Evolutionary conservation across 2,888 invertebrate genomes (phyloP), one percentile per base, ranked within the genome.

Genomic region (Cabera pusaria): DNA sequence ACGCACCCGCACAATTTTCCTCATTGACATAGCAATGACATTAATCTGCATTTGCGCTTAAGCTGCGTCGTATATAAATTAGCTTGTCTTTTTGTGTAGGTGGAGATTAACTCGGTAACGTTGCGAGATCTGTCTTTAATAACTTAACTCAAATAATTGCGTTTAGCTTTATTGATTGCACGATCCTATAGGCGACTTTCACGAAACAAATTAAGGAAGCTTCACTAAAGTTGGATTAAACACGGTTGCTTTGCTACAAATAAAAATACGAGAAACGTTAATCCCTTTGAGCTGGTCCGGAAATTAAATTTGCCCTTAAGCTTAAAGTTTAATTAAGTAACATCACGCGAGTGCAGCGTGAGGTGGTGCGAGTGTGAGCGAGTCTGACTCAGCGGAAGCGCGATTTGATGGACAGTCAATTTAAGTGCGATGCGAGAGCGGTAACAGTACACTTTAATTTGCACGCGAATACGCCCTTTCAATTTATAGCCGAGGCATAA

Each of bases 231-330:
- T 52, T 55, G 59, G 58, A 59, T 52, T 52, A 56, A 49, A 37
- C 53, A 35, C 44, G 47, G 44, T 51, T 51, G 51, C 48, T 52
- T 57, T 40, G 49, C 47, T 55, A 56, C 58, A 63, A 74, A 70
- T 67, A 69, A 73, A 75, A 76, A 69, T 68, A 69, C 64, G 59
- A 72, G 72, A 67, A 68, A 72, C 60, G 56, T 65, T n/a, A 65
- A 77, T 77, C 72, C 70, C 62, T 66, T 54, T 52, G 56, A 68
- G 68, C 66, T 50, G 57, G 59, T 63, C 79, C 81, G 83, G 81
- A 83, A 82, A 82, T 82, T 82, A 81, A 79, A 80, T 81, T 73
- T 76, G 75, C 76, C 73, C 64, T 80, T 77, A 73, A 78, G 80
- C 78, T 75, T 76, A 72, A 77, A 79, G 64, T 81, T 83, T 79